Percentiles rank a stretch among this genome's conserved stretches.
These are phyloP conservation scores for Neoitamus cyanurus DNA, from an alignment of 2,888 invertebrate species.

Conservation along the genomic window DNA sequence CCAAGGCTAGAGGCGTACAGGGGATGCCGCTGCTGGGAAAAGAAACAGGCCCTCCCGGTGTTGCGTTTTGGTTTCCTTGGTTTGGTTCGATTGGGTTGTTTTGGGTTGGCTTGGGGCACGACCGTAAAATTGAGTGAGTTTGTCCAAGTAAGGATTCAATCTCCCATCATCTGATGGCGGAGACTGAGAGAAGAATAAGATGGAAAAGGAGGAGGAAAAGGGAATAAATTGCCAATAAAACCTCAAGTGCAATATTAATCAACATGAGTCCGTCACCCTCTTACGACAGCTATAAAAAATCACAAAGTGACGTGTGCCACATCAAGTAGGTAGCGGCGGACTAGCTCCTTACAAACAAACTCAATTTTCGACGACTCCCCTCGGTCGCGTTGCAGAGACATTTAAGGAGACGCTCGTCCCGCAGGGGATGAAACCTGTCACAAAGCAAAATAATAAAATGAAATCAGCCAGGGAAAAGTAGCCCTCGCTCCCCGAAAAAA, in stretches of 20 bases:
- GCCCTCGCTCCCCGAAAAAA: background rate
- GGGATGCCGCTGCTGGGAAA: background rate
- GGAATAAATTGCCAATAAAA: conserved; percentile 14
- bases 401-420: conserved; percentile 11
- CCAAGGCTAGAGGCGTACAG: background rate
- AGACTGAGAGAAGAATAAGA: background rate
- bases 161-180: background rate
- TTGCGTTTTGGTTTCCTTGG: background rate
- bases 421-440: conserved; percentile 33
- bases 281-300: conserved; percentile 27
- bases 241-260: conserved; percentile 33
- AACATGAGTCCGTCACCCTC: conserved; percentile 23
- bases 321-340: conserved; percentile 12
- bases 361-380: conserved; percentile 21
- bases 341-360: conserved; percentile 37
- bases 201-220: background rate
- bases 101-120: background rate
- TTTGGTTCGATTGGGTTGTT: background rate
- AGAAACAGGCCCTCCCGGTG: background rate
- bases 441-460: conserved; percentile 36
- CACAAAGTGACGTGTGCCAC: conserved; percentile 31
- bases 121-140: background rate
- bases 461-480: conserved; percentile 4
- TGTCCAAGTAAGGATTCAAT: background rate
- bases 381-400: background rate